Percentiles rank a stretch among this genome's conserved stretches.
These are phyloP conservation scores for Dendrolimus punctatus DNA, from an alignment of 1,140 invertebrate species.

Conservation along the genomic window DNA sequence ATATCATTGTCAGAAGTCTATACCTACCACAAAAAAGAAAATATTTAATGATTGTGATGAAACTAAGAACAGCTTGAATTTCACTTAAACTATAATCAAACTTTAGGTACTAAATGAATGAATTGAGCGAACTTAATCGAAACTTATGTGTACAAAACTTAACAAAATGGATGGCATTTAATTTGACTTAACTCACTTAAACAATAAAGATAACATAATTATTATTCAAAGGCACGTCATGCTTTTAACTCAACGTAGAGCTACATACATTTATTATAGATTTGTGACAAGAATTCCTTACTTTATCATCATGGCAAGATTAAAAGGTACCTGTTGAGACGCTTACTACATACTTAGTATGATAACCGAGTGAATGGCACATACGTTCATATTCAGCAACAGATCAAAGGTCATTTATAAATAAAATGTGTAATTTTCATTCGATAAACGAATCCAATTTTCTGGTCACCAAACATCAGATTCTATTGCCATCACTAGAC, in stretches of 20 bases:
- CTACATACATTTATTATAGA: constrained; percentile 6
- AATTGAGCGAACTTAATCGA: constrained; percentile 67
- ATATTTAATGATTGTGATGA: constrained; percentile 5
- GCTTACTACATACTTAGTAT: constrained; percentile 62
- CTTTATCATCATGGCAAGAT: constrained; percentile 70
- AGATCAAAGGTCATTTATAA: constrained; percentile 41
- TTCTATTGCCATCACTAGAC: constrained; percentile 44
- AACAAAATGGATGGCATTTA: constrained; percentile 71
- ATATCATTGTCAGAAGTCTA: no score
- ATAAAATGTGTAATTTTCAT: constrained; percentile 20
- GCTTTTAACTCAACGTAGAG: constrained; percentile 45
- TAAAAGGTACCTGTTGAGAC: constrained; percentile 70
- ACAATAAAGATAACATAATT: constrained; percentile 56
- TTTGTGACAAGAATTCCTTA: constrained; percentile 68
- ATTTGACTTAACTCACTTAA: constrained; percentile 70
- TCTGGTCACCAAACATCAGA: constrained; percentile 30
- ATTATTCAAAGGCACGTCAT: constrained; percentile 64
- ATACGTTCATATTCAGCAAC: constrained; percentile 55
- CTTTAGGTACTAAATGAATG: constrained; percentile 53
- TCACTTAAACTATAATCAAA: constrained; percentile 51
- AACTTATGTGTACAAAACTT: constrained; percentile 67
- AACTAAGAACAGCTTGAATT: constrained; percentile 26
- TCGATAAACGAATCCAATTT: constrained; percentile 25
- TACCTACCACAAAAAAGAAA: not conserved
- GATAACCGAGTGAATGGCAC: constrained; percentile 69